Base-by-base conservation (phyloP, 1,140 invertebrate species). In the Magallana gigas region DNA sequence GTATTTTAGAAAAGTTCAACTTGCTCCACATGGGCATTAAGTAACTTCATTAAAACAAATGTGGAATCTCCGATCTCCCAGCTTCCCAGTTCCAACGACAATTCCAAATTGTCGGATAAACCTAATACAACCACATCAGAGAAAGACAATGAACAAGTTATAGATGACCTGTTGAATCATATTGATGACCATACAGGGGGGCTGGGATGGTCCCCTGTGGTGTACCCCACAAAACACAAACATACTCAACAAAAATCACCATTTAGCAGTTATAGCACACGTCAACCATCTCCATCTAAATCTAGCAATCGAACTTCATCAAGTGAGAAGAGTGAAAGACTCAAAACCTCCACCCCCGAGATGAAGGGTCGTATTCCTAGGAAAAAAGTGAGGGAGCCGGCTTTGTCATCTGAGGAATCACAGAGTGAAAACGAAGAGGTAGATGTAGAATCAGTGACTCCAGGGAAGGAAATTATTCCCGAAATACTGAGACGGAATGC, bases 361-460 rank as follows among this genome's bases (percentile, higher is more conserved):
- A 18, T 48, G 11, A 83, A 76, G 68, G 36, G 23, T 76, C 68
- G 48, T 11, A 16, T 83, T 56, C 81, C n/a, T 8, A 83, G 16
- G 48, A 23, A 83, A 57, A 83, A 16, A 18, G 6, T n/a, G 3
- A 57, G n/a, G 56, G 57, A 57, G 16, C 81, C 5, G 57, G 7
- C 9, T 83, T 57, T 58, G 36, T 58, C 81, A n/a, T 56, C 36
- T 18, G 81, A 83, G 12, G 57, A 58, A n/a, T 83, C 48, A 12
- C 82, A 88, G 11, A 76, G 68, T 88, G 87, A 88, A 29, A 81
- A 85, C 36, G 71, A 80, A 18, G 87, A 88, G 62, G 56, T 88
- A n/a, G 87, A 88, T 76, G 29, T 88, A 23, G 82, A 84, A 56
- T 84, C 82, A 57, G 68, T 88, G 29, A 84, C 87, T 68, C 87